Evolutionary conservation across 2,888 invertebrate genomes (phyloP), one percentile per base, ranked within the genome.

Genomic region (Philereme vetulata): DNA sequence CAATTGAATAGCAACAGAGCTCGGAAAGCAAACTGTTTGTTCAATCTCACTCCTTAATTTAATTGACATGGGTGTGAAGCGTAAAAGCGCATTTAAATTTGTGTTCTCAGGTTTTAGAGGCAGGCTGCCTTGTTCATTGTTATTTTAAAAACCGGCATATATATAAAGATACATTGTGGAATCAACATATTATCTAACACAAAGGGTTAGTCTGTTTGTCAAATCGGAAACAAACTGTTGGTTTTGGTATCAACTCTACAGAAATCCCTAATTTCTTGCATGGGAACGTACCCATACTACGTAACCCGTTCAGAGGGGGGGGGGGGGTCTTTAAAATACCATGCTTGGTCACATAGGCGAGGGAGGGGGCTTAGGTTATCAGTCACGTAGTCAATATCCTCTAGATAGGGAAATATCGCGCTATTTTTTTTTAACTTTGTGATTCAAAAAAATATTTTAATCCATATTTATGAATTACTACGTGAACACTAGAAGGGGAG

Each of bases 11-110:
- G 51, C 46, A 56, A 50, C 56, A 62, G 66, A 59, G 60, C 60
- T 50, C 10, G 46, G 55, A 62, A 55, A 43, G 64, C 51, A 47
- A 55, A 50, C 40, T 56, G 62, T 66, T 64, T 61, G 59, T 60
- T 56, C 45, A 47, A 62, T 60, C 61, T 60, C 44, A 47, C 49
- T 35, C 38, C 51, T 40, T 66, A 60, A 62, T 68, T 64, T 64
- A 65, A 62, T 65, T 64, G 56, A 66, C 62, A 60, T 46, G 51
- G 56, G 54, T 65, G 64, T 67, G 56, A 64, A 65, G 54, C 46
- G 34, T 51, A 54, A 55, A 52, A 43, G 56, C 59, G 49, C 38
- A 54, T 53, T 21, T 32, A 21, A 54, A 43, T 62, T 61, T 53
- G 48, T 53, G 54, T 43, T 56, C 42, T 50, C 40, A 40, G 53